phyloP scores from a whole-genome alignment of 2,888 invertebrate species.

The Xestia xanthographa region DNA sequence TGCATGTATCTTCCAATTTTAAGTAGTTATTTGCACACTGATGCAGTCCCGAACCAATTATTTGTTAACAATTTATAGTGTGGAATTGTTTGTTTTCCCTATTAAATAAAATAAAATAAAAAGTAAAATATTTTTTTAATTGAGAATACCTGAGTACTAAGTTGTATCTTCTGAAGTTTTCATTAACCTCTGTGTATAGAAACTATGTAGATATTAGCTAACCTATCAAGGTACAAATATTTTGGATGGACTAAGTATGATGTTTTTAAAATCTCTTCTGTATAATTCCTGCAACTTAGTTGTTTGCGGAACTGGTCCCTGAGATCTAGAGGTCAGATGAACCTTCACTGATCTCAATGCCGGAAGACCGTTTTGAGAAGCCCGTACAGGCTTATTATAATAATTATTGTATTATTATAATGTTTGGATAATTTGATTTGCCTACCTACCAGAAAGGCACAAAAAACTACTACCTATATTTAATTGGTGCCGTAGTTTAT shows the following conservation, averaged over 20 bases:
- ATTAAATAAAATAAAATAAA: no score
- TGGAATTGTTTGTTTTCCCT: no score
- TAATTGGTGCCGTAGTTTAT: constrained; percentile 20
- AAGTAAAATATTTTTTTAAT: no score
- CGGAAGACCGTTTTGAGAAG: constrained; percentile 39
- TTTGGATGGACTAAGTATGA: neutral
- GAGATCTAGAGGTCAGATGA: constrained; percentile 14
- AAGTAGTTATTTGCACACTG: no score
- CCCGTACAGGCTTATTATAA: constrained; percentile 33
- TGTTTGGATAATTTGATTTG: constrained; percentile 42
- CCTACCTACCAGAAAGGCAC: constrained; percentile 27
- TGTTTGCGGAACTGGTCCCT: neutral
- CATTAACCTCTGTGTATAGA: neutral
- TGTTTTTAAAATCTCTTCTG: neutral
- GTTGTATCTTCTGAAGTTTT: no score
- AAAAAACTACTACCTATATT: constrained; percentile 27
- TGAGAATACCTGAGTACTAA: neutral
- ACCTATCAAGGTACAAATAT: no score
- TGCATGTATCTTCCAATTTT: no score
- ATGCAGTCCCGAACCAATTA: no score
- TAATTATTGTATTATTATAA: constrained; percentile 47
- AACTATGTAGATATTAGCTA: neutral
- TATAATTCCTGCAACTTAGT: neutral
- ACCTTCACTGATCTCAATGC: constrained; percentile 24
- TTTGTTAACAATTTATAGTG: no score